These are phyloP conservation scores for Bombus terrestris DNA, from an alignment of 1,140 invertebrate species.

Conservation along the genomic window DNA sequence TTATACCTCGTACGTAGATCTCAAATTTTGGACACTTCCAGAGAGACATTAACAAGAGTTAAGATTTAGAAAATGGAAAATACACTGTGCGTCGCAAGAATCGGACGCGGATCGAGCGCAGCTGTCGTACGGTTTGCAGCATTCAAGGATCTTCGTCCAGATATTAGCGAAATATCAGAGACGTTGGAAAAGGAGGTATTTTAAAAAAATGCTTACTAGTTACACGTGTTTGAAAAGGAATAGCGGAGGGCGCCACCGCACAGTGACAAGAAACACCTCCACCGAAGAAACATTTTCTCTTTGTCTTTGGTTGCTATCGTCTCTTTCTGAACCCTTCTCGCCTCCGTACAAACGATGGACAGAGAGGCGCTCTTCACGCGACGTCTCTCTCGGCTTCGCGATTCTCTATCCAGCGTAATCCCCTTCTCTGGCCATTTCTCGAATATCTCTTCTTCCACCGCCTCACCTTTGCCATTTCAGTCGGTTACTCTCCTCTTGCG, in stretches of 20 bases:
- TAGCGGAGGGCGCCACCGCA: constrained; percentile 76
- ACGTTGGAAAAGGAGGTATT: background rate
- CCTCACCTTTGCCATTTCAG: constrained; percentile 14
- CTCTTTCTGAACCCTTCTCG: constrained; percentile 11
- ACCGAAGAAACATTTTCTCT: constrained; percentile 42
- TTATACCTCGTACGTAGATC: rapidly evolving
- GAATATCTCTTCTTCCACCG: background rate
- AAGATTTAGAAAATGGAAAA: background rate
- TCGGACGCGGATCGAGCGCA: background rate
- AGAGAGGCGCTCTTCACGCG: background rate
- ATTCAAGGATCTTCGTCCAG: rapidly evolving
- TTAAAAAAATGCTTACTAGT: constrained; percentile 22
- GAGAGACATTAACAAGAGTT: too few species aligned
- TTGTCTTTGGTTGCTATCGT: constrained; percentile 34
- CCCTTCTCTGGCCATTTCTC: constrained; percentile 8
- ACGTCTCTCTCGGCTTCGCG: background rate
- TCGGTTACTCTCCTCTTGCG: constrained; percentile 33
- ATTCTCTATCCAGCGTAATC: background rate
- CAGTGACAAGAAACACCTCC: constrained; percentile 57
- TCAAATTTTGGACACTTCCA: too few species aligned
- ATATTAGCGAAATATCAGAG: background rate
- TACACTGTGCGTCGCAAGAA: background rate
- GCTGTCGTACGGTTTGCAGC: background rate
- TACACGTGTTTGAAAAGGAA: constrained; percentile 29
- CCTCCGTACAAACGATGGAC: background rate